phyloP scores from a whole-genome alignment of 2,113 vertebrate genomes.

The Lonchura striata region DNA sequence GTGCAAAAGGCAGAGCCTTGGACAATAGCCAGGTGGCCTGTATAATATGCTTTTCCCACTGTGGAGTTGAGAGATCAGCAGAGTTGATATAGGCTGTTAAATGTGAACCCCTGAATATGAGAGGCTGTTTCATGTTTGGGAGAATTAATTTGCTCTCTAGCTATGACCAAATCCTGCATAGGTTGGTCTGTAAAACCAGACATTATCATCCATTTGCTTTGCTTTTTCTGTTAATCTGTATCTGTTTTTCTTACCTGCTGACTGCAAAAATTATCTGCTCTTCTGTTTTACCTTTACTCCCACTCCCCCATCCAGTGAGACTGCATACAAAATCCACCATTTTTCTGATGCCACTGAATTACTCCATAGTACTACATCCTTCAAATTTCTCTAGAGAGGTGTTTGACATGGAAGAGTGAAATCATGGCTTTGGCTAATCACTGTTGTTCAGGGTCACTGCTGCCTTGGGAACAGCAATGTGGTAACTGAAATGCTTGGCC shows the following conservation, averaged over 20 bases:
- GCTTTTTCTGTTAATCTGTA: background rate
- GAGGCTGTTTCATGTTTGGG: background rate
- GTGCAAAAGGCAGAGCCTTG: background rate
- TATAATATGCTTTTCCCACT: background rate
- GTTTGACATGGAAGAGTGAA: conserved; percentile 35
- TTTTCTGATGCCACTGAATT: conserved; percentile 11
- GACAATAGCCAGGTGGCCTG: background rate
- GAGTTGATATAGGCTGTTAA: background rate
- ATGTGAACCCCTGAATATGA: background rate
- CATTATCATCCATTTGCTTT: background rate
- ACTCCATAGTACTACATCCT: background rate
- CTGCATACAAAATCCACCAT: background rate
- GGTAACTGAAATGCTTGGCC: conserved; percentile 6
- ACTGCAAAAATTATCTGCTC: background rate
- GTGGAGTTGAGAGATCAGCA: background rate
- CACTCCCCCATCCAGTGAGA: background rate
- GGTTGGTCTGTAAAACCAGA: background rate
- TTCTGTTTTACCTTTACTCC: background rate
- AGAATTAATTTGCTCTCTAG: background rate
- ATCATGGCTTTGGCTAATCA: conserved; percentile 33
- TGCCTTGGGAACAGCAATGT: background rate
- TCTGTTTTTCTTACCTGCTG: background rate
- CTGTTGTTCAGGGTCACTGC: background rate
- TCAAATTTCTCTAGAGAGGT: background rate
- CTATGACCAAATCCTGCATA: background rate